A percentile compares a stretch with the other conserved stretches of the same genome.
Conservation (phyloP, 1,140 invertebrate species). For the Drosophila rhopaloa region DNA sequence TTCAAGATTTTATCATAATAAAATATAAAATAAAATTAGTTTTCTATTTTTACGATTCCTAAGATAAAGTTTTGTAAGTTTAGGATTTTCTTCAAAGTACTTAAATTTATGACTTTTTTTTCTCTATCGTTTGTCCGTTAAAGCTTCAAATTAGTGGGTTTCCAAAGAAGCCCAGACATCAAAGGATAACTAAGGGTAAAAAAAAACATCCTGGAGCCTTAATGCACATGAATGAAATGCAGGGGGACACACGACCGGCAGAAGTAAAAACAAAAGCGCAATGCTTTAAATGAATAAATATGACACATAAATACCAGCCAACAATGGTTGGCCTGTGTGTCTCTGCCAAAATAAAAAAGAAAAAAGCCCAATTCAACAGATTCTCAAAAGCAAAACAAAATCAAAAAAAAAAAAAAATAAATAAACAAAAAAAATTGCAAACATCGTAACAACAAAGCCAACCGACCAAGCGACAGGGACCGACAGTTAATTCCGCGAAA, state of each 20-base stretch:
- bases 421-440: constrained; percentile 45
- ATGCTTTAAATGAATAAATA: constrained; percentile 79
- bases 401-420: neutral
- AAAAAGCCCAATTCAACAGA: constrained; percentile 15
- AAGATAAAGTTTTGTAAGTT: too few relatives aligned
- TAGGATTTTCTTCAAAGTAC: neutral
- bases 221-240: constrained; percentile 50
- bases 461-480: constrained; percentile 57
- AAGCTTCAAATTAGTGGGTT: constrained; percentile 13
- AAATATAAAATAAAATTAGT: too few relatives aligned
- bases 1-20: too few relatives aligned
- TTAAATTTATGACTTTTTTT: neutral
- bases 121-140: neutral
- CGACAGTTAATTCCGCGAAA: constrained; percentile 85
- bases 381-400: constrained; percentile 14
- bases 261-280: constrained; percentile 61
- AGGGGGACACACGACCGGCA: constrained; percentile 16
- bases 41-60: too few relatives aligned
- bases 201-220: constrained; percentile 30
- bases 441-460: constrained; percentile 55
- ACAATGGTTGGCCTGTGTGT: constrained; percentile 39
- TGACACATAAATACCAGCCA: constrained; percentile 73
- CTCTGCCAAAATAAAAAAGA: constrained; percentile 14
- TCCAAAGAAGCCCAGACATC: constrained; percentile 14
- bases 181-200: constrained; percentile 28